Evolutionary conservation across 2,888 invertebrate species (phyloP).

Genomic region (Rotaria macrura): DNA sequence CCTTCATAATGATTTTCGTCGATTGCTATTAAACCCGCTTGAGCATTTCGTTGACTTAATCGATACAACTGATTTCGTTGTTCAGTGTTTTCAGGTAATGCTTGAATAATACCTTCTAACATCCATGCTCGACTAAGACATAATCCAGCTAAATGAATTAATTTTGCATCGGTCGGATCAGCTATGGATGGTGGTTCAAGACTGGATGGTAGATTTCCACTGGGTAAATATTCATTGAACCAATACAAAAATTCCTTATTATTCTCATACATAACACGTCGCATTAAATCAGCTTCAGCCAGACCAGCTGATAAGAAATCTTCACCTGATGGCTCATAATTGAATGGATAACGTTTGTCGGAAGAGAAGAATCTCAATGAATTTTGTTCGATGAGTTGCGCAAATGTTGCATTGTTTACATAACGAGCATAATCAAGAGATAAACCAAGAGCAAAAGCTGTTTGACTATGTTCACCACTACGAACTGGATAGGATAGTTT

Average conservation of each 20-base stretch:
- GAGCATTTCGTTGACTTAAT: not conserved
- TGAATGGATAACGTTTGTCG: not conserved
- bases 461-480: slow-evolving; percentile 21
- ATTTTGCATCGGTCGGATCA: not conserved
- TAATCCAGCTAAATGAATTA: slow-evolving; percentile 8
- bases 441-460: not conserved
- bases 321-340: slow-evolving; percentile 1
- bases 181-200: not conserved
- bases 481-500: not conserved
- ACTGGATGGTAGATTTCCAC: not conserved
- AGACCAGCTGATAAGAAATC: not conserved
- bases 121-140: slow-evolving; percentile 16
- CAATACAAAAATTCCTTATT: not conserved
- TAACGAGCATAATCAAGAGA: not conserved
- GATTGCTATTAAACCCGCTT: not conserved
- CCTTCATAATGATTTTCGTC: not conserved
- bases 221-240: not conserved
- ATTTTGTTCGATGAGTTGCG: not conserved
- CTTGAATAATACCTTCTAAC: not conserved
- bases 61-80: not conserved
- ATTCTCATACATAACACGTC: not conserved
- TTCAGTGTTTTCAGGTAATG: not conserved
- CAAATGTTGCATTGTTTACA: not conserved
- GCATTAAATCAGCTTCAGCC: slow-evolving; percentile 4
- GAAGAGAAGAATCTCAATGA: not conserved